A percentile compares a stretch with the other conserved stretches of the same genome.
phyloP scores from a whole-genome alignment of 2,888 invertebrate genomes.

The Stenotaenia linearis region DNA sequence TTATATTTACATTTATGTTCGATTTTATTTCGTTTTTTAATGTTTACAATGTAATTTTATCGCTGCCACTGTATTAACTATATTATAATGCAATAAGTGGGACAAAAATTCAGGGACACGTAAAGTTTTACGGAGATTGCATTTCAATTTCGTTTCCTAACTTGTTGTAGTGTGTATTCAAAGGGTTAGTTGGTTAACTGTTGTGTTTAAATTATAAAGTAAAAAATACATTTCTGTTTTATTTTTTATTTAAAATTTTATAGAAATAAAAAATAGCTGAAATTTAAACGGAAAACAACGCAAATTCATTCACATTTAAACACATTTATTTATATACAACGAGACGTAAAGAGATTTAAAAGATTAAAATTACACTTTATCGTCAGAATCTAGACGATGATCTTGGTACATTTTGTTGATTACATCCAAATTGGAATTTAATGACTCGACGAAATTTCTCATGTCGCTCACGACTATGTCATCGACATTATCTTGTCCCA shows the following conservation, averaged over 20 bases:
- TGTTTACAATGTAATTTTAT: neutral
- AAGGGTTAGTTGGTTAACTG: no score
- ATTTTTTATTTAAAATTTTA: neutral
- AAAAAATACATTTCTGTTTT: neutral
- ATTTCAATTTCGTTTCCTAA: no score
- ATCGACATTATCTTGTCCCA: constrained; percentile 46
- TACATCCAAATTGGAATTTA: constrained; percentile 56
- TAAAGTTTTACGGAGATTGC: neutral
- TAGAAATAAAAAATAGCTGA: neutral
- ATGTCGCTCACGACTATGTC: constrained; percentile 47
- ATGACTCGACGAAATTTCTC: constrained; percentile 52
- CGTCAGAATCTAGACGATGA: constrained; percentile 53
- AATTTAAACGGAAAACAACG: neutral
- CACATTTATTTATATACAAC: no score
- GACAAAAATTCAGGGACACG: neutral
- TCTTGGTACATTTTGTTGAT: constrained; percentile 58
- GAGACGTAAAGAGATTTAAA: no score
- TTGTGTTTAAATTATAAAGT: no score
- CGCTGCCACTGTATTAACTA: neutral
- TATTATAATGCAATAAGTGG: neutral
- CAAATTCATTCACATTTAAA: no score
- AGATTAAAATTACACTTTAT: constrained; percentile 43
- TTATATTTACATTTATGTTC: neutral
- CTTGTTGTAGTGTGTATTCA: no score
- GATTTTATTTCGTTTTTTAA: neutral